These are phyloP conservation scores for Leuctra nigra DNA, from an alignment of 2,888 invertebrate genomes.

Conservation along the genomic window DNA sequence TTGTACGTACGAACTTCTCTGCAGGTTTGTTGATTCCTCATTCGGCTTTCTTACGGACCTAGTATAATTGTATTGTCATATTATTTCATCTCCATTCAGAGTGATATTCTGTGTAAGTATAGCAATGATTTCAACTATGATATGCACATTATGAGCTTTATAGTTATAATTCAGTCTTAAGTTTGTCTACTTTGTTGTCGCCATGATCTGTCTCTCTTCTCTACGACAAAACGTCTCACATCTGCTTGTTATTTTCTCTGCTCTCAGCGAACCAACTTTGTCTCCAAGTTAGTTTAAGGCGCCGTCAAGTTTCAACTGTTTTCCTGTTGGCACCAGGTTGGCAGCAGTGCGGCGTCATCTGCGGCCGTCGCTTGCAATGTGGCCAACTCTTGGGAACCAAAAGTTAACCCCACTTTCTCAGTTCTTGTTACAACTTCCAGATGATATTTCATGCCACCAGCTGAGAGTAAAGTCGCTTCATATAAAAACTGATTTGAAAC, in stretches of 20 bases:
- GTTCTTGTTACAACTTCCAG: constrained; percentile 16
- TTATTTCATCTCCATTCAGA: too few relatives aligned
- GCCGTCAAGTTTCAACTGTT: not conserved
- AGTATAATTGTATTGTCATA: too few relatives aligned
- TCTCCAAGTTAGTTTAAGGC: constrained; percentile 1
- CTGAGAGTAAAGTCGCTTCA: not conserved
- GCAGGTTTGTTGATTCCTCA: too few relatives aligned
- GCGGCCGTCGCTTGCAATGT: constrained; percentile 24
- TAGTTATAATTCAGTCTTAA: too few relatives aligned
- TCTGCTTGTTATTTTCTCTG: not conserved
- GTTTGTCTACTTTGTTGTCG: too few relatives aligned
- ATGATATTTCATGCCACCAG: not conserved
- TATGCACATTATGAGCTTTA: too few relatives aligned
- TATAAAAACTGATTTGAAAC: too few relatives aligned
- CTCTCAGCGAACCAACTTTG: not conserved
- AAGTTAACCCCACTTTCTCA: constrained; percentile 25
- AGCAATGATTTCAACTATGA: too few relatives aligned
- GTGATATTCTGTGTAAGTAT: too few relatives aligned
- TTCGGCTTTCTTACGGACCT: too few relatives aligned
- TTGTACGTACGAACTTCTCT: too few relatives aligned
- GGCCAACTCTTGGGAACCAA: constrained; percentile 25
- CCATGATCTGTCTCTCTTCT: too few relatives aligned
- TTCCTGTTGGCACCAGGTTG: constrained; percentile 5
- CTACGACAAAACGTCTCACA: not conserved
- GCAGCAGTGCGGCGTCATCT: constrained; percentile 24